Evolutionary conservation across 2,888 invertebrate species (phyloP), one percentile per base, ranked within the genome.

Genomic region (Herminia tarsipennalis): DNA sequence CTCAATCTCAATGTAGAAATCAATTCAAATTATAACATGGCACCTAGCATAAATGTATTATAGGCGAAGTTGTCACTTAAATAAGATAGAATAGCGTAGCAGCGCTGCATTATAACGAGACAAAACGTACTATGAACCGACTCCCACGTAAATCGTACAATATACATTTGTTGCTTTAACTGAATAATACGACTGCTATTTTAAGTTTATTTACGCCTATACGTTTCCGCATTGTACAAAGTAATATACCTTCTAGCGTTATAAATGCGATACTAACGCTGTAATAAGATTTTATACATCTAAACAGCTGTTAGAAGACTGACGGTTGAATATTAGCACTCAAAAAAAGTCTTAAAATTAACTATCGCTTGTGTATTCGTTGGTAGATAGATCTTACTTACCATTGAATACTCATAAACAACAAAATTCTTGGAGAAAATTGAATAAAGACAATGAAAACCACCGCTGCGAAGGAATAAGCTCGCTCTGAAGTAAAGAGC

Each of bases 1-100:
- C 24, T 5, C 3, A 1, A 25, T 12, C 14, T 28, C 28, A 28
- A 1, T 28, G 28, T 14, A 41, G 18, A 18, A 20, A 13, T 22
- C 14, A 12, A 12, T 28, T 29, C 12, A 10, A 22, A 16, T 18
- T 32, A 54, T 28, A 42, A 35, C 39, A 45, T 34, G 37, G 33
- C 32, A 21, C 6, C 28, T 40, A 20, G 13, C 27, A 32, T 39
- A 40, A 64, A 56, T n/a, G 46, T 59, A 60, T 48, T 25, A 55
- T 46, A 38, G 25, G 46, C 33, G 14, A 42, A 47, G 32, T 42
- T 18, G 17, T 20, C 38, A 38, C 36, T 45, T 37, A 42, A 28
- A 47, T 41, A 40, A 33, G 17, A 54, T 50, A 47, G 42, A 66
- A 54, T 34, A 6, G 58, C 54, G 42, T 40, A 29, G 36, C 32